Percentiles rank a stretch among this genome's conserved stretches.
These are phyloP conservation scores for Stigmatopora nigra DNA, from an alignment of 2,113 vertebrate genomes.

Conservation along the genomic window DNA sequence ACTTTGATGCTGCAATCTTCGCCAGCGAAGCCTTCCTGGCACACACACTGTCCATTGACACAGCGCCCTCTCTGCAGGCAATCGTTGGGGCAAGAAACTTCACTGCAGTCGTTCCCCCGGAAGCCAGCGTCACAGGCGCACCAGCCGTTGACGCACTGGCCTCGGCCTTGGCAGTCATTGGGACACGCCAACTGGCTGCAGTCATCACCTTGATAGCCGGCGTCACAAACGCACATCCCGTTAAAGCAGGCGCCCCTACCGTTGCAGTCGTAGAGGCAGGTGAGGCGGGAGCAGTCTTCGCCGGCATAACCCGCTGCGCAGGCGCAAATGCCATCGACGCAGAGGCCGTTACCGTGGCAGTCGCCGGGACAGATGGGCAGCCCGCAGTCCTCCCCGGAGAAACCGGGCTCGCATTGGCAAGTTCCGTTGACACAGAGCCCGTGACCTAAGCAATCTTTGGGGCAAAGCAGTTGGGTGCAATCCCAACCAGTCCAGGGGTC, in stretches of 20 bases:
- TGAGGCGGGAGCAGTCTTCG: conserved; percentile 73
- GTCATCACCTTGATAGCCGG: conserved; percentile 74
- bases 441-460: conserved; percentile 72
- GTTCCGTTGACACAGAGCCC: conserved; percentile 75
- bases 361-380: conserved; percentile 68
- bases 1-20: conserved; percentile 75
- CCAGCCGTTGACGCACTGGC: conserved; percentile 78
- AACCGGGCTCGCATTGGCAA: conserved; percentile 80
- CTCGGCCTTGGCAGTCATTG: conserved; percentile 72
- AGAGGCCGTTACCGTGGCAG: conserved; percentile 74
- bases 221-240: conserved; percentile 76
- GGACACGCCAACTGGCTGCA: conserved; percentile 78
- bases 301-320: conserved; percentile 76
- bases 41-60: conserved; percentile 78
- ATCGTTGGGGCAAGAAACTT: conserved; percentile 74
- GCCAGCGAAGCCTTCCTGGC: conserved; percentile 74
- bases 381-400: conserved; percentile 72
- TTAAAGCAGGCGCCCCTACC: conserved; percentile 71
- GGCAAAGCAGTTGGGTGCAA: conserved; percentile 79
- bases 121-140: conserved; percentile 78
- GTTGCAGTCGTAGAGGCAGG: conserved; percentile 77
- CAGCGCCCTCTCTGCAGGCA: conserved; percentile 78
- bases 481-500: conserved; percentile 75
- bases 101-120: conserved; percentile 75
- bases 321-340: conserved; percentile 72